A percentile compares a stretch with the other conserved stretches of the same genome.
phyloP scores from a whole-genome alignment of 2,888 invertebrate species.

The Onchidella celtica region DNA sequence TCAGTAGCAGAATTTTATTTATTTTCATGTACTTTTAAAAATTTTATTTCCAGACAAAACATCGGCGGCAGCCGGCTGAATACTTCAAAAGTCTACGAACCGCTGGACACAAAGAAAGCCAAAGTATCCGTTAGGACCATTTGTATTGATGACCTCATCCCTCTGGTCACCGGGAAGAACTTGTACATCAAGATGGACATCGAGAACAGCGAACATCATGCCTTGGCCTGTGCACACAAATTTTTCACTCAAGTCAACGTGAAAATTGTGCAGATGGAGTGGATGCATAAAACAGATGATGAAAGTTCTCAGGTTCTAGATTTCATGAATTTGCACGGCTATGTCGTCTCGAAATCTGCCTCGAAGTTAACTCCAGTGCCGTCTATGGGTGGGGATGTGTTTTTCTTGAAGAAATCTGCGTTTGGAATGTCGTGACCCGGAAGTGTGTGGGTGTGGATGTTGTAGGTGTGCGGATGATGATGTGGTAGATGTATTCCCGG shows the following conservation, averaged over 20 bases:
- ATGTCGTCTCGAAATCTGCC: not conserved
- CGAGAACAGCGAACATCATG: conserved; percentile 33
- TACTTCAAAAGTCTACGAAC: conserved; percentile 16
- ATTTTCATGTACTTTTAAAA: no score
- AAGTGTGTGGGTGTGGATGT: no score
- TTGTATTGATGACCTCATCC: conserved; percentile 30
- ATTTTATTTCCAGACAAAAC: conserved; percentile 21
- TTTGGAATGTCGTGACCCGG: conserved; percentile 14
- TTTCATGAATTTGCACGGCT: conserved; percentile 18
- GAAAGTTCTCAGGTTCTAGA: not conserved
- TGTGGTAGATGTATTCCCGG: no score
- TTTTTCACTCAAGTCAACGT: conserved; percentile 28
- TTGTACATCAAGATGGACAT: conserved; percentile 39
- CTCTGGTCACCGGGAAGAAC: not conserved
- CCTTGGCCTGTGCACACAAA: conserved; percentile 25
- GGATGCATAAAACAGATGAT: not conserved
- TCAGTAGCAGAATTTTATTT: no score
- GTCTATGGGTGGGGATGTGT: not conserved
- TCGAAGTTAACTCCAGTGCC: not conserved
- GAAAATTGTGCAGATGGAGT: conserved; percentile 40
- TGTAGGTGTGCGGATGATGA: no score
- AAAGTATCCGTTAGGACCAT: conserved; percentile 5
- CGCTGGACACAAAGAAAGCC: not conserved
- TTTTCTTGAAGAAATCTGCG: conserved; percentile 22
- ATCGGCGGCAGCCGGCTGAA: conserved; percentile 28